Base-by-base conservation (phyloP, 2,888 invertebrate genomes). In the Troides oblongomaculatus region DNA sequence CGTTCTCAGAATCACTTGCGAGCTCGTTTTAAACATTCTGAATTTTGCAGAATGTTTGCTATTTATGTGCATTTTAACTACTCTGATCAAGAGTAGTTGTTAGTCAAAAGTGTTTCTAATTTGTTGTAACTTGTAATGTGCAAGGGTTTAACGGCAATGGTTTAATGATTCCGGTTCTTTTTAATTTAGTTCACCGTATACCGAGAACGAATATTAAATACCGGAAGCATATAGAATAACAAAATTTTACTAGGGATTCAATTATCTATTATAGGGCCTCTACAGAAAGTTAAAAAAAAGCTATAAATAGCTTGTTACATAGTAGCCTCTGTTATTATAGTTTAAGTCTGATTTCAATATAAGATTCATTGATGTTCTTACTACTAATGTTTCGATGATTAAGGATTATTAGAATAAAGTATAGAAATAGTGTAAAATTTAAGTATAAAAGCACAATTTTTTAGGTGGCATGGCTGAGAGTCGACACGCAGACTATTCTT, bases 401-500 rank as follows among this genome's bases (percentile, higher is more conserved):
- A 50, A 17, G 14, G 17, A 4, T 17, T 50, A 50, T 18, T 5
- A 12, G 18, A 50, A 14, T 17, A 14, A 4, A 50, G 18, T 17
- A 14, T 50, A 1, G 50, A 53, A 5, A 6, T n/a, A 5, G 4
- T 12, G 5, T n/a, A n/a, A n/a, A 53, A 53, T n/a, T 4, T n/a
- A 21, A 21, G 21, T 21, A 21, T 21, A 21, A 21, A 53, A 14
- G 46, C 53, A n/a, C 7, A 53, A n/a, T 53, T 73, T 73, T 78
- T 76, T 86, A 97, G 97, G 96, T 97, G 30, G 97, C 97, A 72
- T 97, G 97, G 97, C 88, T 97, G 62, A 94, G 97, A 61, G 97
- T 98, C 62, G 97, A 97, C 86, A 97, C 97, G 17, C 97, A 98
- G 90, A 97, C 97, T 6, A 97, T 98, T 77, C 93, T 98, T 75